Conservation (phyloP, 2,113 vertebrate genomes). For the Poeciliopsis occidentalis region DNA sequence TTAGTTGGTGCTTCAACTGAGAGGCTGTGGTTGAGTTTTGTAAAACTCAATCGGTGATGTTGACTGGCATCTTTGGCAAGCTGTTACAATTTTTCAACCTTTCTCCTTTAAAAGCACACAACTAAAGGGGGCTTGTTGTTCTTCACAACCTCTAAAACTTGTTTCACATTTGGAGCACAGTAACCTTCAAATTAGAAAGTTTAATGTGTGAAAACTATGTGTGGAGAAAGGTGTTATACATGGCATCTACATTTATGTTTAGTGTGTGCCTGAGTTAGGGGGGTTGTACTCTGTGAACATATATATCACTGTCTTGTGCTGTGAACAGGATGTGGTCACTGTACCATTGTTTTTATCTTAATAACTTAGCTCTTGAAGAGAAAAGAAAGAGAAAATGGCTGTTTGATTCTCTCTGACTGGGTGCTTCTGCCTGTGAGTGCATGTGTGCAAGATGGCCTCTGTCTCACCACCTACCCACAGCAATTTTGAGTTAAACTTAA, state of each 20-base stretch:
- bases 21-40: not conserved
- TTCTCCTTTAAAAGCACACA: not conserved
- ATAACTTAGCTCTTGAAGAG: conserved; percentile 58
- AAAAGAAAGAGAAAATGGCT: conserved; percentile 19
- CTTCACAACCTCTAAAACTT: conserved; percentile 61
- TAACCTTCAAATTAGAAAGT: no score
- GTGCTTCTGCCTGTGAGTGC: conserved; percentile 32
- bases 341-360: conserved; percentile 71
- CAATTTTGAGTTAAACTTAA: conserved; percentile 82
- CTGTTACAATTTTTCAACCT: conserved; percentile 16
- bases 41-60: not conserved
- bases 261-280: conserved; percentile 10
- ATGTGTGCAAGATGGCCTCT: conserved; percentile 31
- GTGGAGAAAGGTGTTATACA: no score
- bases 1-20: not conserved
- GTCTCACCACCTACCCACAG: conserved; percentile 73
- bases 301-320: conserved; percentile 47
- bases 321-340: conserved; percentile 78
- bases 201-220: no score
- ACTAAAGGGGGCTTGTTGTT: conserved; percentile 41
- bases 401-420: conserved; percentile 10
- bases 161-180: conserved; percentile 63
- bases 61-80: not conserved
- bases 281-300: conserved; percentile 30
- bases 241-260: no score